phyloP scores from a whole-genome alignment of 2,888 invertebrate species.

The Gari tellinella region DNA sequence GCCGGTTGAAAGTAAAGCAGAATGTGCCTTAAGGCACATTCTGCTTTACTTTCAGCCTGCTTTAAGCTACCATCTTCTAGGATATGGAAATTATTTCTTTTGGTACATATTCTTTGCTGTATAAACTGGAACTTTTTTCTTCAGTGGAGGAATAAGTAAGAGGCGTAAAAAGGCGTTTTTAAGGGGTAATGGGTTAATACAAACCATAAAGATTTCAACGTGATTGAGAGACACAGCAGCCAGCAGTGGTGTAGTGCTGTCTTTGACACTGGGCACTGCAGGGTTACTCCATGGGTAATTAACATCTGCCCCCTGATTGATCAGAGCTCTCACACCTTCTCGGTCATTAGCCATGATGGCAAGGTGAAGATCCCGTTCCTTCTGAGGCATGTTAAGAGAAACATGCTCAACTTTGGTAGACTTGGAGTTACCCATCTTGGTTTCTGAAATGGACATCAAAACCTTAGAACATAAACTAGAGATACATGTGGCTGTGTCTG shows the following conservation, averaged over 20 bases:
- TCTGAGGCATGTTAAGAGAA: slow-evolving; percentile 82
- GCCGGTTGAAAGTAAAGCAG: no score
- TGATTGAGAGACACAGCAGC: slow-evolving; percentile 85
- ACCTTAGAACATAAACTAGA: no score
- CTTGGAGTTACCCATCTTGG: slow-evolving; percentile 81
- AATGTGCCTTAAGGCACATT: no score
- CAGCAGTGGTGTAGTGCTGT: slow-evolving; percentile 84
- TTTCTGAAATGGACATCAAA: background rate
- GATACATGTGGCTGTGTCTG: no score
- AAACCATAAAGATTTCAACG: slow-evolving; percentile 83
- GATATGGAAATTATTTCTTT: no score
- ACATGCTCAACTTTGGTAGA: slow-evolving; percentile 77
- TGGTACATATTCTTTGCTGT: no score
- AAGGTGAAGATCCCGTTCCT: slow-evolving; percentile 83
- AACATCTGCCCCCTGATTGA: slow-evolving; percentile 82
- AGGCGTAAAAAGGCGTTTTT: no score
- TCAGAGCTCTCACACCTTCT: slow-evolving; percentile 77
- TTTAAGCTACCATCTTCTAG: no score
- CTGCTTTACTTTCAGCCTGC: no score
- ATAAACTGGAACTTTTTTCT: no score
- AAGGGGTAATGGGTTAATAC: no score
- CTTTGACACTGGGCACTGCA: slow-evolving; percentile 84
- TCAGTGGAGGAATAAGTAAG: no score
- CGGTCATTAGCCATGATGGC: slow-evolving; percentile 84
- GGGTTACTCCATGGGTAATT: slow-evolving; percentile 85